Evolutionary conservation across 2,888 invertebrate species (phyloP).

Genomic region (Xestobium rufovillosum): DNA sequence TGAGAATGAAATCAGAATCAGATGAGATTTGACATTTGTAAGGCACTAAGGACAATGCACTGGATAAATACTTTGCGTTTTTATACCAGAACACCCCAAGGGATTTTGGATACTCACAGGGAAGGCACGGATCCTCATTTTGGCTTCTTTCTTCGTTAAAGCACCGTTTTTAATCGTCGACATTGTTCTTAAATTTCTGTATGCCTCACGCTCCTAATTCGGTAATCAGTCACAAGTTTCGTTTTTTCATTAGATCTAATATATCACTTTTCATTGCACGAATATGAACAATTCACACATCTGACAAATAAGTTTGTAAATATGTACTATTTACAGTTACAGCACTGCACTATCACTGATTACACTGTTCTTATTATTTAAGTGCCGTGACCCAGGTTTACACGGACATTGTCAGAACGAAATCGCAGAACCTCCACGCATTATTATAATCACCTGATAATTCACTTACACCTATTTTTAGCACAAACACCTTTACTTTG

Average conservation of each 20-base stretch:
- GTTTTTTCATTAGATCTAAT: constrained; percentile 24
- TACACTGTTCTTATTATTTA: background rate
- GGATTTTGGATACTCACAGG: constrained; percentile 94
- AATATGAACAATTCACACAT: constrained; percentile 24
- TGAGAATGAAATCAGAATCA: too few species aligned
- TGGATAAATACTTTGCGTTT: constrained; percentile 11
- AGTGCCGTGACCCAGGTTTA: constrained; percentile 1
- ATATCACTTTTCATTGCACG: constrained; percentile 29
- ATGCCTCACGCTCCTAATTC: constrained; percentile 32
- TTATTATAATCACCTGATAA: background rate
- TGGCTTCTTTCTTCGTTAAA: constrained; percentile 84
- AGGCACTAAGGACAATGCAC: constrained; percentile 20
- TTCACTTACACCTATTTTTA: background rate
- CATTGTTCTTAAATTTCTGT: constrained; percentile 30
- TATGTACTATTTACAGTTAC: too few species aligned
- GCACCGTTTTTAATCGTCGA: constrained; percentile 64
- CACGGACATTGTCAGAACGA: background rate
- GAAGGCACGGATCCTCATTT: constrained; percentile 97
- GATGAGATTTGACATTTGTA: constrained; percentile 21
- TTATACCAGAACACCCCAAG: constrained; percentile 13
- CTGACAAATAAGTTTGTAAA: too few species aligned
- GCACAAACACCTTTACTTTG: background rate
- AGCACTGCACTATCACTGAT: too few species aligned
- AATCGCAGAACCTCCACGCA: background rate
- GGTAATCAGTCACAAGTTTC: constrained; percentile 28